Base-by-base conservation (phyloP, 2,113 vertebrate species). In the Carettochelys insculpta region DNA sequence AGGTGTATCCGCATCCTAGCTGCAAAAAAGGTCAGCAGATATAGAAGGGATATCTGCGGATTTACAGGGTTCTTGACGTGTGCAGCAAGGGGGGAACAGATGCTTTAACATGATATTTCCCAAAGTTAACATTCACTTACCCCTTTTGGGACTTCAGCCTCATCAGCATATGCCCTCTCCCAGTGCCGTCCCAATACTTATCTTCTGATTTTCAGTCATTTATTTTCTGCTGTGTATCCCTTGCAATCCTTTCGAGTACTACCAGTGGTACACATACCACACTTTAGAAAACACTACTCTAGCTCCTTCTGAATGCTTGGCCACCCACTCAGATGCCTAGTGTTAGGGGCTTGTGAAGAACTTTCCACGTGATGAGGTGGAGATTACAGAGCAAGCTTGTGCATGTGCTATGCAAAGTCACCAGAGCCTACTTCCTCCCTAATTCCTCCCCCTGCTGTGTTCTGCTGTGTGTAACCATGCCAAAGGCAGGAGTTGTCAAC, bases 271-370 rank as follows among this genome's bases (percentile, higher is more conserved):
- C n/a, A n/a, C n/a, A n/a, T n/a, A n/a, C 11, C 48, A 12, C 48
- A 50, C 48, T 50, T 50, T 50, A 14, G 48, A 14, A 50, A 11
- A 50, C 48, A 11, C 48, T 50, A 12, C n/a, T 86, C 54, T 14
- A 16, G 41, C 80, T 45, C 11, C 8, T 5, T 48, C 25, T 56
- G 58, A 85, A n/a, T 1, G 38, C n/a, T 0, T 0, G 1, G 43
- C 43, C 20, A 79, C 80, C 73, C 80, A 38, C 6, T 82, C 47
- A 14, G n/a, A 13, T 22, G 58, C 12, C 38, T 29, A 53, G 82
- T 52, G 58, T 53, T 41, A 22, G 11, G 75, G 50, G 48, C 31
- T 43, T 85, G 52, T 11, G 58, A 31, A 84, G 31, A 54, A 47
- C 4, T 82, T 90, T 22, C 77, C 12, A 14, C 50, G 14, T 2